Evolutionary conservation across 2,888 invertebrate species (phyloP), one percentile per base, ranked within the genome.

Genomic region (Lampropteryx suffumata): DNA sequence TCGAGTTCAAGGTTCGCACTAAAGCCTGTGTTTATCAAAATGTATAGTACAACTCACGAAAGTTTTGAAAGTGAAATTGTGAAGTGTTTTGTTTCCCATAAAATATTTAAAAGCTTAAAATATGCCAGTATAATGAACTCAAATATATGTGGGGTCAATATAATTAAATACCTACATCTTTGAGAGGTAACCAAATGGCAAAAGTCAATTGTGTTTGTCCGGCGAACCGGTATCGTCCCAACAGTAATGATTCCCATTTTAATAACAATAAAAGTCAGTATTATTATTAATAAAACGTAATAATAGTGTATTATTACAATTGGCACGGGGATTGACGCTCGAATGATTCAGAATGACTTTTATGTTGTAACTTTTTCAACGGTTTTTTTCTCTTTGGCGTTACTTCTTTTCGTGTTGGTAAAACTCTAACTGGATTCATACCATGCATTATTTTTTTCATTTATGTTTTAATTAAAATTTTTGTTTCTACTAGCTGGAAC

Each of bases 161-260:
- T 75, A 86, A 85, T 87, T 83, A 84, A 84, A 84, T 70, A 69
- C 71, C 68, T 65, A 64, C 70, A 78, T 88, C 87, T 88, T 89
- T 89, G 83, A 79, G 66, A 84, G 43, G 55, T 87, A 88, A 58
- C 82, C 76, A 76, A 84, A 84, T 77, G 87, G 85, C 80, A 89
- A 88, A 80, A 89, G 86, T 88, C 84, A 79, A 89, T 89, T 88
- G 86, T 89, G 74, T 75, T 79, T 73, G 76, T 54, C 71, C 73
- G 59, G 62, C 70, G 71, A 73, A 78, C 73, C 79, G 75, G 65
- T 65, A 65, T 57, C 60, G 50, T 54, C 55, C 60, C 73, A 57
- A 67, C 73, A 71, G 76, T 82, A 82, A 82, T 80, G 73, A 84
- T 77, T 55, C 42, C 44, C 34, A 55, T 55, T 82, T 79, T 82